These are phyloP conservation scores for Campaea margaritaria DNA, from an alignment of 2,888 invertebrate genomes.

Conservation along the genomic window DNA sequence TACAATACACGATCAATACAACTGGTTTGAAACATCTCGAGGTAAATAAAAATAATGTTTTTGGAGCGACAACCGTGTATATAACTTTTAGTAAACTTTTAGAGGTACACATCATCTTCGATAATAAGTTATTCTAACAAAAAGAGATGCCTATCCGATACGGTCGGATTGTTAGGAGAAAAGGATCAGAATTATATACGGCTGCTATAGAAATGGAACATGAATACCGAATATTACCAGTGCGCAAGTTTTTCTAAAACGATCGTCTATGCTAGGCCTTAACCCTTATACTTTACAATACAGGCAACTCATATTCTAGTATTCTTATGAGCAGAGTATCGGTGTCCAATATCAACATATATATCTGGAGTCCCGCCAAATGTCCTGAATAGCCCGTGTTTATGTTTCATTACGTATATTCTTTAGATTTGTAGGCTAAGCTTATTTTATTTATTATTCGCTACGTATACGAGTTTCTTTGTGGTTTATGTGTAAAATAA, in stretches of 20 bases:
- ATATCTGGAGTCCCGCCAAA: slow-evolving; percentile 36
- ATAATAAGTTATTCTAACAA: too few species aligned
- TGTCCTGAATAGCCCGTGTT: slow-evolving; percentile 17
- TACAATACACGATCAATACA: too few species aligned
- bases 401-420: slow-evolving; percentile 14
- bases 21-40: too few species aligned
- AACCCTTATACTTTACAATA: not conserved
- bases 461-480: not conserved
- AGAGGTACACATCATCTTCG: too few species aligned
- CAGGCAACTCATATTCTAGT: not conserved
- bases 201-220: too few species aligned
- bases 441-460: slow-evolving; percentile 9
- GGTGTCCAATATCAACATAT: slow-evolving; percentile 32
- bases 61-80: too few species aligned
- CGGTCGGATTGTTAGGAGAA: too few species aligned
- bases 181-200: too few species aligned
- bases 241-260: not conserved
- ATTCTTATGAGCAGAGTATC: slow-evolving; percentile 6
- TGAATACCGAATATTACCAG: too few species aligned
- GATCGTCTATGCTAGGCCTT: not conserved
- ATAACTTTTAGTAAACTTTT: too few species aligned
- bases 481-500: not conserved
- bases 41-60: too few species aligned
- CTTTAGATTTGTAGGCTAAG: slow-evolving; percentile 7
- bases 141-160: too few species aligned